A percentile compares a stretch with the other conserved stretches of the same genome.
Conservation (phyloP, 2,113 vertebrate genomes). For the Triplophysa rosa region DNA sequence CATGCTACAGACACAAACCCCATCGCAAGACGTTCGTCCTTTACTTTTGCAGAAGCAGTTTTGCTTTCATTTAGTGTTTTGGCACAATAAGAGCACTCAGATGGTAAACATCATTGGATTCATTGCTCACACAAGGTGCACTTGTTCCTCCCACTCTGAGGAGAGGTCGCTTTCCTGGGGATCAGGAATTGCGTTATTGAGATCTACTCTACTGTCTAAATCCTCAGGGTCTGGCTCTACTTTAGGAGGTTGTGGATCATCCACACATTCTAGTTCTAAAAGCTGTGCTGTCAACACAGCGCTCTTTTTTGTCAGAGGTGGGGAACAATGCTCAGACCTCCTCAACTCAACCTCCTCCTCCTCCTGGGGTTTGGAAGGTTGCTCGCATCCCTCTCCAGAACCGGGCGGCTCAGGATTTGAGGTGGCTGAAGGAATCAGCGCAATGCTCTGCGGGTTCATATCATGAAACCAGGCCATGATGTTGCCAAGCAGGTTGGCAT, state of each 20-base stretch:
- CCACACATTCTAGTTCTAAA: constrained; percentile 63
- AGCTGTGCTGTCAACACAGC: constrained; percentile 61
- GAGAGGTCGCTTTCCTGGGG: constrained; percentile 75
- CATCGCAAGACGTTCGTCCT: background rate
- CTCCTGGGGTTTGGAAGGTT: constrained; percentile 65
- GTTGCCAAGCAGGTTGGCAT: constrained; percentile 91
- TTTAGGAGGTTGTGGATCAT: constrained; percentile 61
- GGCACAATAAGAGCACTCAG: constrained; percentile 31
- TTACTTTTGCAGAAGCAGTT: background rate
- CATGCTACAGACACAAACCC: background rate
- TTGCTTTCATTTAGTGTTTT: constrained; percentile 28
- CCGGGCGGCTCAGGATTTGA: background rate
- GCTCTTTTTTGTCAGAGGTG: constrained; percentile 43
- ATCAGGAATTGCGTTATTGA: constrained; percentile 65
- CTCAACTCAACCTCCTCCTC: constrained; percentile 62
- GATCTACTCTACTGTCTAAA: constrained; percentile 50
- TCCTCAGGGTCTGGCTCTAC: constrained; percentile 51
- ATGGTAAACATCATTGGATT: constrained; percentile 3
- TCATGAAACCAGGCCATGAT: constrained; percentile 99
- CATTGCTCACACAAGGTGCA: constrained; percentile 82
- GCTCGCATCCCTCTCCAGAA: constrained; percentile 27
- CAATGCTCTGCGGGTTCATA: constrained; percentile 94
- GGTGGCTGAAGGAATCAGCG: constrained; percentile 76
- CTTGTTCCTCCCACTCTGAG: constrained; percentile 88
- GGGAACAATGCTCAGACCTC: constrained; percentile 37